Percentiles rank a stretch among this genome's conserved stretches.
These are phyloP conservation scores for Python bivittatus DNA, from an alignment of 2,113 vertebrate genomes.

Conservation along the genomic window DNA sequence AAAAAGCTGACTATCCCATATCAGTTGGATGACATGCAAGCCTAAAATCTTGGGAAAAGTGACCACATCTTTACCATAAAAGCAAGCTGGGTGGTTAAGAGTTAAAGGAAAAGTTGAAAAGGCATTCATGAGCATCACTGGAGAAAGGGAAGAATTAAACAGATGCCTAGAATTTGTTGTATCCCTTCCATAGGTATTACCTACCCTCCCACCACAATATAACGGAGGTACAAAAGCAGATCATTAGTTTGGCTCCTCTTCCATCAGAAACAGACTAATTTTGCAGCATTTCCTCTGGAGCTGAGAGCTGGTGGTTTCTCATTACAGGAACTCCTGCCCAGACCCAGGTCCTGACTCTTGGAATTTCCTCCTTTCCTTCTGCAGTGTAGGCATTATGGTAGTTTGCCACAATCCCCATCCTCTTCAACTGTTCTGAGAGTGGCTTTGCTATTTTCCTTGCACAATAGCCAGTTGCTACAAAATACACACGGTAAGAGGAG, in stretches of 20 bases:
- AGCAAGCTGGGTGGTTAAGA: neutral
- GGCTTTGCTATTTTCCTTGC: neutral
- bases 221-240: neutral
- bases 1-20: neutral
- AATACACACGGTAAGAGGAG: neutral
- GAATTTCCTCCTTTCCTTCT: neutral
- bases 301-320: neutral
- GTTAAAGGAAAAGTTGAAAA: neutral
- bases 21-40: neutral
- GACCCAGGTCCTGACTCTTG: neutral
- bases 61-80: neutral
- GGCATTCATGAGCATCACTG: neutral
- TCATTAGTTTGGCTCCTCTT: neutral
- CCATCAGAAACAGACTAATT: neutral
- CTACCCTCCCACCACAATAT: neutral
- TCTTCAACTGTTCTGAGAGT: neutral
- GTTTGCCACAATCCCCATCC: neutral
- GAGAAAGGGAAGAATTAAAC: too few species aligned
- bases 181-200: neutral
- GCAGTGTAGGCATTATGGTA: neutral
- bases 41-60: neutral
- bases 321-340: neutral
- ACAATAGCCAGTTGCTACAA: neutral
- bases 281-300: neutral
- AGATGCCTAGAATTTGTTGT: neutral